Evolutionary conservation across 2,888 invertebrate species (phyloP), one percentile per base, ranked within the genome.

Genomic region (Leptinotarsa rubiginosa): DNA sequence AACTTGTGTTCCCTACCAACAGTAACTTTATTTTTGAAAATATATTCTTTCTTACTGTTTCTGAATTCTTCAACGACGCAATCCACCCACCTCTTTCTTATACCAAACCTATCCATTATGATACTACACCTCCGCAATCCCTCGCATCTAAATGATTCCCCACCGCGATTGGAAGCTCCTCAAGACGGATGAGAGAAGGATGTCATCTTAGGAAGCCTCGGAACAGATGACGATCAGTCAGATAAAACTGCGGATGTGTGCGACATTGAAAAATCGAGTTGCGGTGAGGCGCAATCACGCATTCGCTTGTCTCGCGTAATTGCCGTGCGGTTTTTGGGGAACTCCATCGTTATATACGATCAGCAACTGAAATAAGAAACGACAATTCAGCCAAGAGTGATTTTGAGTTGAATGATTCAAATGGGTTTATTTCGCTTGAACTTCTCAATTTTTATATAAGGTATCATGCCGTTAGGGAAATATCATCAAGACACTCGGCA

Each of bases 201-300:
- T 86, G 86, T 86, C 86, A 83, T 81, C 78, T 79, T 81, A 69
- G 83, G 82, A 70, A 79, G 81, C 82, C 83, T 83, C 82, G 79
- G 80, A 81, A 81, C 78, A 85, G 83, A 76, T 76, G 82, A 81
- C 83, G 84, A 84, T 84, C 83, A 82, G 75, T 77, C 79, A 77
- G 82, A 83, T 83, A 83, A 81, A 81, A 78, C 77, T 80, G 81
- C 82, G 82, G 82, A 83, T 83, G 80, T 79, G 78, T 77, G 80
- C 77, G 83, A 83, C 82, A 75, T 82, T 84, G 82, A 84, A 82
- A 80, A 81, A 83, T 84, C 81, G 78, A 76, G 71, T 70, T 72
- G 69, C 68, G 69, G 70, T 67, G 73, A 59, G 54, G 70, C 70
- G 70, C 76, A 73, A 75, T 77, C 77, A 72, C 73, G 67, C 77